Base-by-base conservation (phyloP, 2,888 invertebrate genomes). In the Margaritifera margaritifera region DNA sequence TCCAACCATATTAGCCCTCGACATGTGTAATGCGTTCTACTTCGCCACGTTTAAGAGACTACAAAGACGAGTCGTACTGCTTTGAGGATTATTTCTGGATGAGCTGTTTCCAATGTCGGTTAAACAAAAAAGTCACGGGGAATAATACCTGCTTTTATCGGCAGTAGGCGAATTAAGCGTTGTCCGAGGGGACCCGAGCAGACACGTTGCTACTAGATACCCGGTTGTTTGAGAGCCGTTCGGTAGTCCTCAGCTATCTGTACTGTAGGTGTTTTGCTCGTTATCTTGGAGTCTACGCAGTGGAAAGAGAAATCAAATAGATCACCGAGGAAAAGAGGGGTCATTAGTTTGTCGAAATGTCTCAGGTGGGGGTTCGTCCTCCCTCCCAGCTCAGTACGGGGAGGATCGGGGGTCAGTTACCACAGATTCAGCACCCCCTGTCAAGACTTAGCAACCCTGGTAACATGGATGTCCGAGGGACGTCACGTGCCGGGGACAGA, bases 401-500 rank as follows among this genome's bases (percentile, higher is more conserved):
- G 57, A 69, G 77, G 66, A 69, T 78, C 68, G 82, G 83, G 55
- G 75, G 82, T 18, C 76, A 70, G 58, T 75, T 86, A 42, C 86
- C 86, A 6, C 82, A 84, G 63, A 89, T 89, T 56, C 81, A 85
- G 65, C 89, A 89, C 75, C 89, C 89, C 6, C 65, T 88, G 57
- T 87, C 87, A 58, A 72, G 87, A 27, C 78, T 89, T 82, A 80
- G 81, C 58, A 81, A 83, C 73, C 87, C 88, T 19, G 83, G 74
- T 19, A 77, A 81, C 22, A 74, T 88, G 81, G 86, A 82, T 65
- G 71, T 86, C 15, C 79, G 86, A n/a, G 88, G 87, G 6, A 75
- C 85, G n/a, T 87, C 86, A 20, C 68, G 86, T 50, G 79, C 79
- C 11, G 81, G 85, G 42, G 81, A 83, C 64, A 63, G 84, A 19